Base-by-base conservation (phyloP, 2,888 invertebrate species). In the Oegoconia quadripuncta region DNA sequence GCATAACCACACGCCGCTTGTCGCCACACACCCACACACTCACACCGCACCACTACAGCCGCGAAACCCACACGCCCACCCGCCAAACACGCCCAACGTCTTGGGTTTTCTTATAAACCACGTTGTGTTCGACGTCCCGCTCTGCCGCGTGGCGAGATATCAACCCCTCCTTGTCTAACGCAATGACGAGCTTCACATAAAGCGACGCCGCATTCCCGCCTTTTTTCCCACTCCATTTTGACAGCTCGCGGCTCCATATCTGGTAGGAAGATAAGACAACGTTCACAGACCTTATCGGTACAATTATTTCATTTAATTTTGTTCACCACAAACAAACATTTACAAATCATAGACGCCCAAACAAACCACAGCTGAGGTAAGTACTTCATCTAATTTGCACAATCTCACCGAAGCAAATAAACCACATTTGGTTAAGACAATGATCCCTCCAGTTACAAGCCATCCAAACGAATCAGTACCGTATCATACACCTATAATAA, bases 161-260 rank as follows among this genome's bases (percentile, higher is more conserved):
- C 50, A 47, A 44, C 39, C 46, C 50, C 58, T 77, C 80, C 73
- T 77, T 54, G 57, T 82, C 75, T 69, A 44, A 48, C 84, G 82
- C 83, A 80, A 87, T 87, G 84, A 87, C 82, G 87, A 87, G 87
- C 78, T 74, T 79, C 88, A 81, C 84, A 87, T 88, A 87, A 88
- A 87, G 80, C 76, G 83, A 76, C 62, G 86, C 87, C 88, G 76
- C 88, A 88, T 88, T 88, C 88, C 88, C 88, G 88, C 88, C 88
- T 88, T 88, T 88, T 88, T 88, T 88, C 87, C 87, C 86, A 84
- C 86, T 87, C 87, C 87, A 86, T 84, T 86, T 86, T 86, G 86
- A 87, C 87, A 86, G 86, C 79, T 86, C 87, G 87, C 71, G 86
- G 87, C 87, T 82, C 87, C 84, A 84, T 87, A 86, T 87, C 87